Conservation (phyloP, 2,113 vertebrate genomes). For the Tonatia bakeri region DNA sequence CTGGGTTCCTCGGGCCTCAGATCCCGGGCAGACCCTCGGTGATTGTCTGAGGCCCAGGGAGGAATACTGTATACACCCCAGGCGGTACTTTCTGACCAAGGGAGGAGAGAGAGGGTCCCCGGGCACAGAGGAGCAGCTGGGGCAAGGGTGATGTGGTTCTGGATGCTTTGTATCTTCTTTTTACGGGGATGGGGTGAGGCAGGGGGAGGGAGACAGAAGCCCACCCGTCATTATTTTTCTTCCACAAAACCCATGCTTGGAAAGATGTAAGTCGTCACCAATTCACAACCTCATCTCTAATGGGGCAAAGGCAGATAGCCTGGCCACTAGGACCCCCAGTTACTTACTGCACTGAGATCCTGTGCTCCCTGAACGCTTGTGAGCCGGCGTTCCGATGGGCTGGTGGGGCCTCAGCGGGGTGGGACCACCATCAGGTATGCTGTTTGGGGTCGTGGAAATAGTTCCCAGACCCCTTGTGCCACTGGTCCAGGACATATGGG, state of each 20-base stretch:
- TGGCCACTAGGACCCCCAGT: neutral
- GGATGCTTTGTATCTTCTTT: no score
- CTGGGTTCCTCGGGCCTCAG: rapidly evolving
- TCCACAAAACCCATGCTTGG: neutral
- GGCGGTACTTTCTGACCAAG: neutral
- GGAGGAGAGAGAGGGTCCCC: no score
- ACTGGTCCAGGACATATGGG: neutral
- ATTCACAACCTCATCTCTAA: neutral
- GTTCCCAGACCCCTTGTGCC: neutral
- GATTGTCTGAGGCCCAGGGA: neutral
- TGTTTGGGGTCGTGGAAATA: neutral
- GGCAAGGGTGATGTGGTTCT: rapidly evolving
- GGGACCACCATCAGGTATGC: no score
- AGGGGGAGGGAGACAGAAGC: neutral
- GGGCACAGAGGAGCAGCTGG: neutral
- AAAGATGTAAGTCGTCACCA: neutral
- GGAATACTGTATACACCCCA: rapidly evolving
- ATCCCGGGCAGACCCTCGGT: no score
- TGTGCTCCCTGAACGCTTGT: rapidly evolving
- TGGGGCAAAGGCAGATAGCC: neutral
- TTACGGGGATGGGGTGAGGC: no score
- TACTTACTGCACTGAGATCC: no score
- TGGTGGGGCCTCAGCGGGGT: neutral
- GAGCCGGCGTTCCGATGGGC: rapidly evolving
- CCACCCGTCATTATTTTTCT: neutral